phyloP scores from a whole-genome alignment of 2,888 invertebrate genomes.

The Mythimna ferrago region DNA sequence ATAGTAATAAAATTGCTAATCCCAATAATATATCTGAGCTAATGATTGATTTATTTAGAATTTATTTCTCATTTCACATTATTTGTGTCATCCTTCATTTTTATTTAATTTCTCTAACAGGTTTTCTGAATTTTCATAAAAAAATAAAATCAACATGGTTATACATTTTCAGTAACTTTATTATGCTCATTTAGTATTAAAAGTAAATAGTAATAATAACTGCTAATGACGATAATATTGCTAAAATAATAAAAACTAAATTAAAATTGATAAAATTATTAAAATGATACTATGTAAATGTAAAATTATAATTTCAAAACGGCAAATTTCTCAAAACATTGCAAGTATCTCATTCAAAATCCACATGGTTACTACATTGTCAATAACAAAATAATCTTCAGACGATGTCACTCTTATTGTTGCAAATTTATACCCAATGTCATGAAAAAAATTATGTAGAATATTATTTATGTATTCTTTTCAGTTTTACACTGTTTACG shows the following conservation, averaged over 20 bases:
- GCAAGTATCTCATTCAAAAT: conserved; percentile 6
- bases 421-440: conserved; percentile 59
- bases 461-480: conserved; percentile 61
- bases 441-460: conserved; percentile 47
- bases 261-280: too few relatives aligned
- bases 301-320: background rate
- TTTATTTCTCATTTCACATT: too few relatives aligned
- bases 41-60: background rate
- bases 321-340: background rate
- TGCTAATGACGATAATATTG: too few relatives aligned
- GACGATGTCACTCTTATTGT: conserved; percentile 41
- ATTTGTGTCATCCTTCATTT: too few relatives aligned
- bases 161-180: too few relatives aligned
- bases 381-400: conserved; percentile 22
- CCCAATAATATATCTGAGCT: conserved; percentile 1
- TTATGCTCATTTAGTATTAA: too few relatives aligned
- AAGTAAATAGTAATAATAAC: too few relatives aligned
- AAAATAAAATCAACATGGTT: too few relatives aligned
- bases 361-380: conserved; percentile 33
- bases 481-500: conserved; percentile 55
- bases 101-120: too few relatives aligned
- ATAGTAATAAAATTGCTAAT: conserved; percentile 14
- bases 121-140: too few relatives aligned
- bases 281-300: background rate
- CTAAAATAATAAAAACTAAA: too few relatives aligned